Percentiles rank a stretch among this genome's conserved stretches.
phyloP scores from a whole-genome alignment of 1,140 invertebrate species.

The Alviniconcha marisindica region DNA sequence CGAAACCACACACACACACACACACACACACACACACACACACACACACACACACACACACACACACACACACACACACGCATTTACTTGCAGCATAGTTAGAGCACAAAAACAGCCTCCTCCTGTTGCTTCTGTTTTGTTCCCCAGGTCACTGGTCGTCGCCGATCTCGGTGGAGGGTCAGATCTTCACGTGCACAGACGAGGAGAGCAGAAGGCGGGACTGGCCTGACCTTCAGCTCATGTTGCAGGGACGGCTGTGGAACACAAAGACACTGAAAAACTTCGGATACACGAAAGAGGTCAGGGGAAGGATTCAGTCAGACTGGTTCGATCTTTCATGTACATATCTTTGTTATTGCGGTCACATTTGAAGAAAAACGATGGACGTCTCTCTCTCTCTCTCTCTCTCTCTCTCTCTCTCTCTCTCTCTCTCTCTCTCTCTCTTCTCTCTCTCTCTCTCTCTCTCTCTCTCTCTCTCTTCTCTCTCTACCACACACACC shows the following conservation, averaged over 20 bases:
- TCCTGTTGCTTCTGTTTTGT: neutral
- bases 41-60: too few relatives aligned
- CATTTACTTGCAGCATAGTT: too few relatives aligned
- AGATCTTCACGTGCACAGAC: conserved; percentile 45
- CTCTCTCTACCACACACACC: neutral
- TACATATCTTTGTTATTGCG: too few relatives aligned
- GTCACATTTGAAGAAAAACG: too few relatives aligned
- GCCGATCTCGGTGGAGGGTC: conserved; percentile 46
- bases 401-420: conserved; percentile 11
- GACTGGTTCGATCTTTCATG: too few relatives aligned
- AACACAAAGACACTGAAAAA: conserved; percentile 35
- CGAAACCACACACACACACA: too few relatives aligned
- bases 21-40: too few relatives aligned
- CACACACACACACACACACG: too few relatives aligned
- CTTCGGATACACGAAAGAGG: conserved; percentile 46
- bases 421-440: neutral
- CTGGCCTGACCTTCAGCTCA: conserved; percentile 47
- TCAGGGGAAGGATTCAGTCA: too few relatives aligned
- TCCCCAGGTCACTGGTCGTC: conserved; percentile 28
- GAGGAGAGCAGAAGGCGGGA: conserved; percentile 26
- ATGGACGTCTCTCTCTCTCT: neutral
- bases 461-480: neutral
- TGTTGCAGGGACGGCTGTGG: conserved; percentile 48
- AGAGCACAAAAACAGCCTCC: too few relatives aligned
- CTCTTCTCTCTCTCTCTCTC: too few relatives aligned